Base-by-base conservation (phyloP, 37 sponge, comb jelly and placozoan genomes). In the Beroe ovata region DNA sequence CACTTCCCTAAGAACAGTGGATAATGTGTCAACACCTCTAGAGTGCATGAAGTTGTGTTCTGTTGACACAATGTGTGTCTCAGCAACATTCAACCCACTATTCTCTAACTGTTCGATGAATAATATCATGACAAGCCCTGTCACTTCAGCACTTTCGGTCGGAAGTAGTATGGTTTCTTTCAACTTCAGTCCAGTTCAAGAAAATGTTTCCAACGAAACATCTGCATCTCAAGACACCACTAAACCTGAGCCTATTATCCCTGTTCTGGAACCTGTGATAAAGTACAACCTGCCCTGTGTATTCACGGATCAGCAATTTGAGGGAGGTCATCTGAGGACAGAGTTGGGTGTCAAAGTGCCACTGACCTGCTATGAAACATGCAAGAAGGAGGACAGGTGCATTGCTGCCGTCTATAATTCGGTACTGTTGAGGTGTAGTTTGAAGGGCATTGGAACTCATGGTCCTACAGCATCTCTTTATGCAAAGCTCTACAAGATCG, bases 381-480 rank as follows among this genome's bases (percentile, higher is more conserved):
- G 54, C 54, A 47, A 47, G 54, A 47, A 47, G 11, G 54, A 47
- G 11, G 11, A 11, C 54, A 47, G 11, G 11, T 47, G 54, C 11
- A 11, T 47, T 16, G 54, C 54, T 47, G 54, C 54, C 54, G 54
- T 47, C 11, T 47, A 47, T 11, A 47, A 47, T 11, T 47, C 54
- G 6, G 54, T 47, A 6, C 54, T 47, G 54, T 11, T 47, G 54
- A 47, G 54, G 11, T 77, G 84, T 77, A 0, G 25, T 16, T 26
- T 77, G 54, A 11, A 36, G 42, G 41, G 41, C 23, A 8, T 25
- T 22, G 22, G 3, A 16, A 77, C 54, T 21, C 39, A 28, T 8
- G 84, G 84, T 33, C 84, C 84, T 4, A 77, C 41, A 30, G 84
- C 84, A 36, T 36, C 84, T 8, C 28, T 33, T 8, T 77, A 36